These are phyloP conservation scores for Lepidurus apus DNA, from an alignment of 1,140 invertebrate genomes.

Conservation along the genomic window DNA sequence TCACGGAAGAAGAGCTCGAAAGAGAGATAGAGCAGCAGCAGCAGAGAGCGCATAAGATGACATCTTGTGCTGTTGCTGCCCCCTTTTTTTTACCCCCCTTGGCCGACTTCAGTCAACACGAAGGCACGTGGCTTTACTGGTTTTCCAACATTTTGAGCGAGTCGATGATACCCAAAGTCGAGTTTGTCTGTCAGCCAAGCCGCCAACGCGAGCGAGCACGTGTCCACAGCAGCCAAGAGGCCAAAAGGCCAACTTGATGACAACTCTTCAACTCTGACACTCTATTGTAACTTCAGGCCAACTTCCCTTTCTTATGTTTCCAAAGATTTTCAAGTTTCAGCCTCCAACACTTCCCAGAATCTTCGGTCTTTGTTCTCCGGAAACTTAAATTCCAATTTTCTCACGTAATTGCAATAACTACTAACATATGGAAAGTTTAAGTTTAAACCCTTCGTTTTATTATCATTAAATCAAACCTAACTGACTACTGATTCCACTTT, in stretches of 20 bases:
- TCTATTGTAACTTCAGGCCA: too few species aligned
- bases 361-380: too few species aligned
- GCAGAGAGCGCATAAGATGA: neutral
- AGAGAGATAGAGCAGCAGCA: neutral
- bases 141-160: neutral
- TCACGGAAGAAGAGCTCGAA: neutral
- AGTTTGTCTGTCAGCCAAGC: neutral
- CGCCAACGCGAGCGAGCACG: neutral
- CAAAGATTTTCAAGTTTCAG: too few species aligned
- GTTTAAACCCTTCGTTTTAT: too few species aligned
- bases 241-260: constrained; percentile 13
- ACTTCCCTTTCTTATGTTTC: too few species aligned
- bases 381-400: too few species aligned
- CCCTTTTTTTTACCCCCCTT: neutral
- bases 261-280: neutral
- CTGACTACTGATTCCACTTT: too few species aligned
- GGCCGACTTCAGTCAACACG: constrained; percentile 7
- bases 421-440: too few species aligned
- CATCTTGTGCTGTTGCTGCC: neutral
- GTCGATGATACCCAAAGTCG: neutral
- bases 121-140: neutral
- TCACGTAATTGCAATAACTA: too few species aligned
- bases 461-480: too few species aligned
- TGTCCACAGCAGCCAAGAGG: neutral
- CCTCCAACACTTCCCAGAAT: too few species aligned